Base-by-base conservation (phyloP, 2,888 invertebrate genomes). In the Hermodice carunculata region DNA sequence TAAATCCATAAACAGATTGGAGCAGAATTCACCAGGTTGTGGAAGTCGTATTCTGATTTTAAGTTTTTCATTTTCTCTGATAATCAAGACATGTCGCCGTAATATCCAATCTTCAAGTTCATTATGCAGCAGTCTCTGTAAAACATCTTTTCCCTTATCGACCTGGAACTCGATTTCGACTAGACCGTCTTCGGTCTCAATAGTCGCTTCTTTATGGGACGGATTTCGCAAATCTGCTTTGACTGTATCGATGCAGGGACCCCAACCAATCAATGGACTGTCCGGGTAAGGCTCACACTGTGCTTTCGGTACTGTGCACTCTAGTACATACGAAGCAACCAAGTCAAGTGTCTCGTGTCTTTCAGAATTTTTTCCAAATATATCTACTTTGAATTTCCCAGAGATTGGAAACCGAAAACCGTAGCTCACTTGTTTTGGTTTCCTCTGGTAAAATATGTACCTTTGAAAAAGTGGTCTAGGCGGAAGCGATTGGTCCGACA, bases 221-320 rank as follows among this genome's bases (percentile, higher is more conserved):
- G 74, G 70, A 5, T 83, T 76, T 52, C 67, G 72, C 14, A 84
- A 68, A 6, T 83, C 83, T 3, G 74, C 78, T 46, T 77, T 71
- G 43, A 77, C 74, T 8, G 78, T 76, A 48, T 80, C 79, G 4
- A 69, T 70, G 5, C 79, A 79, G 1, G 81, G 81, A 28, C 83
- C 82, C 83, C 82, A 83, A 14, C 83, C 83, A 34, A 84, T 75
- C 1, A 80, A 79, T 4, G 83, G 83, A 42, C 76, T 75, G 66
- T 81, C 83, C 1, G 83, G 83, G 58, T 83, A 62, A 1, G 81
- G 81, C 42, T 79, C 60, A 61, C 79, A 78, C 52, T 78, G 74
- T 44, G 73, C 70, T 63, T 78, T 76, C 5, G 80, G 70, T 28
- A 74, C 66, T 2, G 73, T 66, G 64, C 83, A 82, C 37, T 75